Evolutionary conservation across 1,140 invertebrate species (phyloP).

Genomic region (Argopecten irradians): DNA sequence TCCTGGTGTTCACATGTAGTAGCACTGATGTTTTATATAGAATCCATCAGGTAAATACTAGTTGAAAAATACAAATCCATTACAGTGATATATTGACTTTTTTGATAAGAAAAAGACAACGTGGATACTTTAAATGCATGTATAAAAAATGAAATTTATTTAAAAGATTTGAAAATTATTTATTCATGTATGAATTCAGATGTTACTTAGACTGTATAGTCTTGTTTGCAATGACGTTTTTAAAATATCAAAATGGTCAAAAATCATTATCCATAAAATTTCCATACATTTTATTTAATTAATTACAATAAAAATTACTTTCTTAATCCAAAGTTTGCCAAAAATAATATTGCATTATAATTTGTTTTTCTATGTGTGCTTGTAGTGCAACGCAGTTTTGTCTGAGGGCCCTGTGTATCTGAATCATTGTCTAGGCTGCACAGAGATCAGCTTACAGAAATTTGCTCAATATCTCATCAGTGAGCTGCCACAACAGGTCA

Average conservation of each 20-base stretch:
- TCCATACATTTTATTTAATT: not conserved
- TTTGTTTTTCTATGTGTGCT: constrained; percentile 34
- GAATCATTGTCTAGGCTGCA: constrained; percentile 96
- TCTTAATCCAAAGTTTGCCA: too few species aligned
- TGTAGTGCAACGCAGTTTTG: constrained; percentile 92
- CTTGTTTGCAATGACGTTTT: too few species aligned
- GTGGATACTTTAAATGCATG: too few species aligned
- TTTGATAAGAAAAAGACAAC: too few species aligned
- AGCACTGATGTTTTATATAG: constrained; percentile 96
- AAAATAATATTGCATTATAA: too few species aligned
- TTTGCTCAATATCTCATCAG: constrained; percentile 99
- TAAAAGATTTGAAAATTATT: too few species aligned
- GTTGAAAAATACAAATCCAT: not conserved
- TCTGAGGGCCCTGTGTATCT: constrained; percentile 95
- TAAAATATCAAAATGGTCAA: too few species aligned
- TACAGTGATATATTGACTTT: not conserved
- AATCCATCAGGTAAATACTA: constrained; percentile 90
- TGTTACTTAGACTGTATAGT: too few species aligned
- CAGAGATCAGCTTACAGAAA: constrained; percentile 97
- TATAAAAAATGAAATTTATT: too few species aligned
- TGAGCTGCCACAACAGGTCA: constrained; percentile 94
- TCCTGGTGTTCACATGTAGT: constrained; percentile 99
- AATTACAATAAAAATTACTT: not conserved
- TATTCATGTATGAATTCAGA: too few species aligned
- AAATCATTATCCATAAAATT: not conserved